phyloP scores from a whole-genome alignment of 2,797 vertebrate genomes.

The Neomorphus geoffroyi region DNA sequence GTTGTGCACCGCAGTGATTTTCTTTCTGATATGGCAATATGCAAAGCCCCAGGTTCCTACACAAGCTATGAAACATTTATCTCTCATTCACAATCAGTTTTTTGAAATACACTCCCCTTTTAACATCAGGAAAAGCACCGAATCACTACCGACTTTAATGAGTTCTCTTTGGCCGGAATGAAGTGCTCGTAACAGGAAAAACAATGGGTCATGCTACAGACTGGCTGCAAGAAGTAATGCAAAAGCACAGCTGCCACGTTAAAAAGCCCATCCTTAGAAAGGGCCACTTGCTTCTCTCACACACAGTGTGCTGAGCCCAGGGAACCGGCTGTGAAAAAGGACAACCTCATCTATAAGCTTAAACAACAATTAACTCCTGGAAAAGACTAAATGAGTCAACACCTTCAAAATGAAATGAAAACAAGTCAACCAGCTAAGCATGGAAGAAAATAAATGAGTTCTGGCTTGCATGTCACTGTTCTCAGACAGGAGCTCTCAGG shows the following conservation, averaged over 20 bases:
- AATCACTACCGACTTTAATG: not conserved
- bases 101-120: not conserved
- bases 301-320: not conserved
- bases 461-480: not conserved
- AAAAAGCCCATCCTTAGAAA: not conserved
- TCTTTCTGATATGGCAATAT: not conserved
- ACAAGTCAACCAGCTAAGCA: not conserved
- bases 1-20: accelerated
- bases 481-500: not conserved
- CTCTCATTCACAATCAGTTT: not conserved
- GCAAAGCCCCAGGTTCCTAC: not conserved
- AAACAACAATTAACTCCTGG: not conserved
- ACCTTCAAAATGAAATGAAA: not conserved
- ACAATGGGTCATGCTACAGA: not conserved
- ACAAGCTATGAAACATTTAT: accelerated
- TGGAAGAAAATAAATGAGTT: not conserved
- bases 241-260: too few relatives aligned
- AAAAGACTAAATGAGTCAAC: not conserved
- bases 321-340: not conserved
- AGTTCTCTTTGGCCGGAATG: not conserved
- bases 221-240: not conserved
- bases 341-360: not conserved
- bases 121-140: not conserved
- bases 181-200: not conserved
- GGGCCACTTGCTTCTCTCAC: not conserved